Conservation (phyloP, 2,888 invertebrate species). For the Torymus auratus region DNA sequence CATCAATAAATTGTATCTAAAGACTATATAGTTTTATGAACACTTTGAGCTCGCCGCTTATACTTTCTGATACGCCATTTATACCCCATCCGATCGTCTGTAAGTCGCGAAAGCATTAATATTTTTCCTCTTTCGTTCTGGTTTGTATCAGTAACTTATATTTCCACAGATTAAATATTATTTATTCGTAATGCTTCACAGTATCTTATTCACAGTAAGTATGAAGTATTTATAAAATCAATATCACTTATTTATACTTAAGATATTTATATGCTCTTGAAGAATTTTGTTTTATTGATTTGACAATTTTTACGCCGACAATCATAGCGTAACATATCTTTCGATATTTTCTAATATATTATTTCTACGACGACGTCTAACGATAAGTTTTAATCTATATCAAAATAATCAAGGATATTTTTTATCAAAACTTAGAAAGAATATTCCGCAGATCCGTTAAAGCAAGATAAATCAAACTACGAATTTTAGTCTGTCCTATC, state of each 20-base stretch:
- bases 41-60: constrained; percentile 16
- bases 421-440: too few relatives aligned
- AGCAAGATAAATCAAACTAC: background rate
- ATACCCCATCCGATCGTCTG: background rate
- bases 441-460: background rate
- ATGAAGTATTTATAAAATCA: background rate
- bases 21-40: constrained; percentile 15
- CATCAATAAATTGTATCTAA: constrained; percentile 3
- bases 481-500: constrained; percentile 33
- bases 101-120: constrained; percentile 13
- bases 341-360: too few relatives aligned
- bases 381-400: too few relatives aligned
- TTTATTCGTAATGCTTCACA: background rate
- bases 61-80: background rate
- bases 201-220: background rate
- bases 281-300: too few relatives aligned
- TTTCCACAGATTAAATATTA: constrained; percentile 1
- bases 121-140: background rate
- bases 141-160: background rate
- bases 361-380: too few relatives aligned
- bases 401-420: too few relatives aligned
- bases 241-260: background rate
- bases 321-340: too few relatives aligned
- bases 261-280: background rate
- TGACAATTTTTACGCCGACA: too few relatives aligned